Percentiles rank a stretch among this genome's conserved stretches.
These are phyloP conservation scores for Coregonus suidteri DNA, from an alignment of 2,797 vertebrate genomes.

Conservation along the genomic window DNA sequence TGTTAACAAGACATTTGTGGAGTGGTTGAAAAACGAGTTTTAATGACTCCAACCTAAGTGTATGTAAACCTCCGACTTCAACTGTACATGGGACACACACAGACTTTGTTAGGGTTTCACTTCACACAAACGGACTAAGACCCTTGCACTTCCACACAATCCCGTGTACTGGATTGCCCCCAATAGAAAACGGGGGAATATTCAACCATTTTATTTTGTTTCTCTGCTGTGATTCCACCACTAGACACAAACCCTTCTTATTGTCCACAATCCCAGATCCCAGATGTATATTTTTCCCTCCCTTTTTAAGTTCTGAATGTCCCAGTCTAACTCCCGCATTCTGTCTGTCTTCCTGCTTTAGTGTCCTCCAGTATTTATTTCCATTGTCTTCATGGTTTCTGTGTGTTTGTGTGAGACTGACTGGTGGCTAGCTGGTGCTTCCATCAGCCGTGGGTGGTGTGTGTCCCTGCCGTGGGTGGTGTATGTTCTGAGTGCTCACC, in stretches of 20 bases:
- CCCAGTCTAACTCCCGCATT: slow-evolving; percentile 24
- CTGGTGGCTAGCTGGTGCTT: background rate
- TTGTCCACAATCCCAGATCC: slow-evolving; percentile 12
- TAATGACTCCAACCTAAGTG: no score
- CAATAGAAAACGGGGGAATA: background rate
- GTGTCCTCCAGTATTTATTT: slow-evolving; percentile 11
- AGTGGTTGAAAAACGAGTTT: no score
- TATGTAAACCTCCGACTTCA: no score
- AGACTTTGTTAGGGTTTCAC: background rate
- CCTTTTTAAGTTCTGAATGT: slow-evolving; percentile 36
- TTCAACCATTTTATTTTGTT: background rate
- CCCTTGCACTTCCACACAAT: slow-evolving; percentile 24
- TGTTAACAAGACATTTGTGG: no score
- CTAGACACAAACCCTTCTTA: slow-evolving; percentile 14
- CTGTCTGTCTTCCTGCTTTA: slow-evolving; percentile 19
- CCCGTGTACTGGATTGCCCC: background rate
- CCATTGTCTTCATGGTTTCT: slow-evolving; percentile 11
- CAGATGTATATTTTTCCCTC: slow-evolving; percentile 23
- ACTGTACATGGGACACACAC: background rate
- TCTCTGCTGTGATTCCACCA: background rate
- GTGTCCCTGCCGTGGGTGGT: slow-evolving; percentile 16
- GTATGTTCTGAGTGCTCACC: slow-evolving; percentile 77
- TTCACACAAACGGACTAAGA: background rate
- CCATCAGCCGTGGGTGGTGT: background rate
- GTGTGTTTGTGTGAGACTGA: slow-evolving; percentile 5